These are phyloP conservation scores for Scaeva pyrastri DNA, from an alignment of 2,888 invertebrate genomes.

Conservation along the genomic window DNA sequence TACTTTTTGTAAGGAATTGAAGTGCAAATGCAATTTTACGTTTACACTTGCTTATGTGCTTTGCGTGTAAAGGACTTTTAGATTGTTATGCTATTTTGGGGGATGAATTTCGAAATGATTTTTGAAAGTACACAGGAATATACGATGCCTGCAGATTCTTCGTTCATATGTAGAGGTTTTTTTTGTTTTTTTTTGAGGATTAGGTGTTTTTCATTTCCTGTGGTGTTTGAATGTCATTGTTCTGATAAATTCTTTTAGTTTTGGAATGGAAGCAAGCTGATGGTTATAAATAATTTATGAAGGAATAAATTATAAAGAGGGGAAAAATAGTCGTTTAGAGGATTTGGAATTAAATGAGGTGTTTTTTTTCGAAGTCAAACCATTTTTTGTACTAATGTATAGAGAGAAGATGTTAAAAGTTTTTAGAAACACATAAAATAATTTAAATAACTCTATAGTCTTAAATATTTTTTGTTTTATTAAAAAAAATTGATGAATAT, in stretches of 20 bases:
- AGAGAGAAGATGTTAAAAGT: no score
- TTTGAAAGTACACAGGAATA: neutral
- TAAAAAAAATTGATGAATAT: no score
- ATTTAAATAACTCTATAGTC: no score
- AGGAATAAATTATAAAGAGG: neutral
- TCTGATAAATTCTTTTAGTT: slow-evolving; percentile 55
- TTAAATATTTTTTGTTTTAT: no score
- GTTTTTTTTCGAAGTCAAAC: no score
- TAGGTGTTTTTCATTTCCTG: neutral
- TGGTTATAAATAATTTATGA: slow-evolving; percentile 62
- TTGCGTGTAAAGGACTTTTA: neutral
- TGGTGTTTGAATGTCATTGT: neutral
- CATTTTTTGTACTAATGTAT: no score
- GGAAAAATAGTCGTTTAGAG: neutral
- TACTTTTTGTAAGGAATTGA: neutral
- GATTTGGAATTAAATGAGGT: neutral
- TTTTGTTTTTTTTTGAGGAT: neutral
- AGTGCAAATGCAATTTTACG: neutral
- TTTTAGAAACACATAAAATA: no score
- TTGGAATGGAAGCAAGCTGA: slow-evolving; percentile 6
- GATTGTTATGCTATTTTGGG: neutral
- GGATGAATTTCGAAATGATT: neutral
- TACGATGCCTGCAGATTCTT: neutral
- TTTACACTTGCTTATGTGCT: no score
- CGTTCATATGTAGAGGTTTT: no score